Base-by-base conservation (phyloP, 2,113 vertebrate genomes). In the Gopherus flavomarginatus region DNA sequence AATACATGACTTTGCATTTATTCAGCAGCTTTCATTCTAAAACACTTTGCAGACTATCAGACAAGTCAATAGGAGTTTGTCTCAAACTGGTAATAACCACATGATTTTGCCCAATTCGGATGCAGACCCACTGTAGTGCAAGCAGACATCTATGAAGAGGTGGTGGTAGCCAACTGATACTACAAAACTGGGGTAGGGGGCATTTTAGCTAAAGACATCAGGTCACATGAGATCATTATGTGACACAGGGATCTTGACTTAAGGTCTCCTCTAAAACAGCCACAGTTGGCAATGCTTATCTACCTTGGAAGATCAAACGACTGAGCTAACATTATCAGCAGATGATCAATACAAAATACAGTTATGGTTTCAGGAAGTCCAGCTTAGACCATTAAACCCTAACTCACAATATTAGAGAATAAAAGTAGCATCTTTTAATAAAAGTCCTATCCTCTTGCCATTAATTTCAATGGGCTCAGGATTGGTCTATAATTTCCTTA, bases 201-300 rank as follows among this genome's bases (percentile, higher is more conserved):
- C n/a, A 1, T 0, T 2, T 17, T 16, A 81, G 80, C 57, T 17
- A 8, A 4, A 72, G 5, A 5, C 10, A n/a, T 5, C 19, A 35
- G 50, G 14, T 0, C 1, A 11, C 12, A 77, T 11, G 24, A 3
- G 24, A 0, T 3, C 42, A 5, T 1, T 0, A 24, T 24, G 44
- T 44, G 44, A 19, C 35, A 69, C 2, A n/a, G 35, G 31, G 62
- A 16, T 69, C 59, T n/a, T 69, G 62, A 69, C 62, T 69, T 19
- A 69, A 69, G 35, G 35, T 69, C 35, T 69, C 65, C 35, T 35
- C 16, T 17, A 35, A 69, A 69, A 35, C 35, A 69, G 7, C 35
- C 16, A 69, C 31, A 69, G 35, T n/a, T 69, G 65, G 65, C 35
- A 69, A 69, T 17, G 16, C 17, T 69, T 21, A n/a, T n/a, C 65